Evolutionary conservation across 2,888 invertebrate species (phyloP).

Genomic region (Watsonalla cultraria): DNA sequence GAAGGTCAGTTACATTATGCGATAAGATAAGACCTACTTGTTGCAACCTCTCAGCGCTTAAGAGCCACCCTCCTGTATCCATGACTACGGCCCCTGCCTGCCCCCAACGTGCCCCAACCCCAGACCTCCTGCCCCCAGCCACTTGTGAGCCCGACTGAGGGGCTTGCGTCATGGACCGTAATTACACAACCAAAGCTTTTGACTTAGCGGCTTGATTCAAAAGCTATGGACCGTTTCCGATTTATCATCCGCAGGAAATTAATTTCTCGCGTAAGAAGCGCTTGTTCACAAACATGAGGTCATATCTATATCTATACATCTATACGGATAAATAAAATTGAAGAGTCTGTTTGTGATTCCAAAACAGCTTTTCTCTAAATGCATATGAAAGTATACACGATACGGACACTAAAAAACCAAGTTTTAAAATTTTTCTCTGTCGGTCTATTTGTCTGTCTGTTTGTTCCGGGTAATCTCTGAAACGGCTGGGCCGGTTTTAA

Average conservation of each 20-base stretch:
- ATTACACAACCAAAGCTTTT: slow-evolving; percentile 71
- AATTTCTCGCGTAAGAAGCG: background rate
- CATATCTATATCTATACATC: too few relatives aligned
- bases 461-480: too few relatives aligned
- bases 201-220: slow-evolving; percentile 40
- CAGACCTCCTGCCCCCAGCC: slow-evolving; percentile 18
- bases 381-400: too few relatives aligned
- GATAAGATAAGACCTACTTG: slow-evolving; percentile 47
- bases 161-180: slow-evolving; percentile 58
- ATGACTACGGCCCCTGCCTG: slow-evolving; percentile 42
- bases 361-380: too few relatives aligned
- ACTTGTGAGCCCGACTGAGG: slow-evolving; percentile 54
- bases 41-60: slow-evolving; percentile 45
- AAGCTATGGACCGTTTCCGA: slow-evolving; percentile 38
- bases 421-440: too few relatives aligned
- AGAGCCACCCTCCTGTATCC: slow-evolving; percentile 39
- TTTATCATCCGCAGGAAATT: slow-evolving; percentile 30
- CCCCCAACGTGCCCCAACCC: slow-evolving; percentile 9
- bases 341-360: too few relatives aligned
- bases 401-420: too few relatives aligned
- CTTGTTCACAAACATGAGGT: background rate
- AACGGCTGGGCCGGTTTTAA: too few relatives aligned
- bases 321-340: too few relatives aligned
- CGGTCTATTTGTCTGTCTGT: too few relatives aligned
- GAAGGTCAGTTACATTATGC: slow-evolving; percentile 10